phyloP scores from a whole-genome alignment of 2,888 invertebrate genomes.

The Baronia brevicornis region DNA sequence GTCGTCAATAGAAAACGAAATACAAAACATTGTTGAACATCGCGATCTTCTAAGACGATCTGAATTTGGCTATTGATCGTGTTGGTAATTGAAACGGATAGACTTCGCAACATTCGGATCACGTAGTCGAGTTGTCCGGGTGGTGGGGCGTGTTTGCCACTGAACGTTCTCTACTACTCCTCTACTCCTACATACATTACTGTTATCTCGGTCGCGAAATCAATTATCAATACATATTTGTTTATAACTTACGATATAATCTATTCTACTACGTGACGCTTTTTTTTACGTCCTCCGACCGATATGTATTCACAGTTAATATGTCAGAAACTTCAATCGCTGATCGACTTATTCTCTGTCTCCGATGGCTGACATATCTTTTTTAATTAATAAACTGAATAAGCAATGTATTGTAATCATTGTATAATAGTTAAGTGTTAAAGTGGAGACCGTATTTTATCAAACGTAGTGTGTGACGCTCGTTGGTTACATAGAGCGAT shows the following conservation, averaged over 20 bases:
- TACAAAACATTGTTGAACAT: constrained; percentile 16
- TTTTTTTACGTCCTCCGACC: constrained; percentile 8
- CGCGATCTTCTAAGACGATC: constrained; percentile 24
- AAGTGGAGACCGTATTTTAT: no score
- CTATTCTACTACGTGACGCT: constrained; percentile 14
- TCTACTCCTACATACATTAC: no score
- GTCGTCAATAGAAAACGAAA: no score
- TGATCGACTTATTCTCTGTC: no score
- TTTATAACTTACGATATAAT: constrained; percentile 14
- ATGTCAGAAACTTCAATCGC: constrained; percentile 12
- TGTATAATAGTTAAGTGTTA: no score
- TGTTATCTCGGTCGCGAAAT: constrained; percentile 45
- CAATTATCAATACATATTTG: constrained; percentile 38
- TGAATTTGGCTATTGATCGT: constrained; percentile 52
- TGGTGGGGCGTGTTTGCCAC: constrained; percentile 8
- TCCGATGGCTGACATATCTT: no score
- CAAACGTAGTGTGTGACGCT: no score
- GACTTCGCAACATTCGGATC: constrained; percentile 46
- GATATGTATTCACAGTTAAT: constrained; percentile 5
- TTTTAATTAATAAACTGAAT: no score
- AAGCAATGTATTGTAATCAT: no score
- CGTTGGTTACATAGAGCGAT: no score
- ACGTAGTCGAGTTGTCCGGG: constrained; percentile 49
- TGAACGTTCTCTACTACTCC: constrained; percentile 36
- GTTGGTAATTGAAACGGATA: constrained; percentile 46